Percentiles rank a stretch among this genome's conserved stretches.
phyloP scores from a whole-genome alignment of 2,113 vertebrate genomes.

The Anhinga rufa region DNA sequence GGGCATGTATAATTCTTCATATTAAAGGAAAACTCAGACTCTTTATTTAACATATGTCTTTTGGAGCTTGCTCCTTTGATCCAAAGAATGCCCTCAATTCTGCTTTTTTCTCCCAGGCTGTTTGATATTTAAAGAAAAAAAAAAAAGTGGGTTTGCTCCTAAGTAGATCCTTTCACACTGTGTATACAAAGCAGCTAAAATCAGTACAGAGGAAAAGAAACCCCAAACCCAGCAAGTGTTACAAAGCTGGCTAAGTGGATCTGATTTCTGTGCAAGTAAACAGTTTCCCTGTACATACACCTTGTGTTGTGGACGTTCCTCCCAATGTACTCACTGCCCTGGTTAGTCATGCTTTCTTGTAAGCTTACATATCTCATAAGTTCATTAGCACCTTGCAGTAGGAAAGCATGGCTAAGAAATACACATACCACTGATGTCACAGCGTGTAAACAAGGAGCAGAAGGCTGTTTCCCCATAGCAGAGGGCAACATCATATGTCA shows the following conservation, averaged over 20 bases:
- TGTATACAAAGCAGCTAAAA: not conserved
- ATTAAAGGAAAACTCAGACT: slow-evolving; percentile 8
- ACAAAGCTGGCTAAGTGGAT: not conserved
- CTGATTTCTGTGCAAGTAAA: not conserved
- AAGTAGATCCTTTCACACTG: not conserved
- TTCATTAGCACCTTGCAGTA: not conserved
- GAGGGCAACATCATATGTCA: not conserved
- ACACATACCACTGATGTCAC: not conserved
- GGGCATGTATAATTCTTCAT: not conserved
- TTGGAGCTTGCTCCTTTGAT: not conserved
- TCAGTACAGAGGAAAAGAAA: not conserved
- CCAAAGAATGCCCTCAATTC: not conserved
- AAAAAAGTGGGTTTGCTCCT: not conserved
- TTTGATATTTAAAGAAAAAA: not conserved
- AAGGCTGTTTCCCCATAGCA: slow-evolving; percentile 12
- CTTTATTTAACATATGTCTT: not conserved
- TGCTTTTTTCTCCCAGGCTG: not conserved
- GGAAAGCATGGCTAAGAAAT: not conserved
- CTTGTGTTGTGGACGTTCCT: not conserved
- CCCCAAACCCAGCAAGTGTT: not conserved
- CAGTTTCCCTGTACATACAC: not conserved
- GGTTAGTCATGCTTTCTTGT: slow-evolving; percentile 33
- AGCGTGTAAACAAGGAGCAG: not conserved
- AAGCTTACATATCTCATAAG: not conserved
- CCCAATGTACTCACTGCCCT: not conserved